Percentiles rank a stretch among this genome's conserved stretches.
Conservation (phyloP, 1,140 invertebrate species). For the Drosophila bipectinata region DNA sequence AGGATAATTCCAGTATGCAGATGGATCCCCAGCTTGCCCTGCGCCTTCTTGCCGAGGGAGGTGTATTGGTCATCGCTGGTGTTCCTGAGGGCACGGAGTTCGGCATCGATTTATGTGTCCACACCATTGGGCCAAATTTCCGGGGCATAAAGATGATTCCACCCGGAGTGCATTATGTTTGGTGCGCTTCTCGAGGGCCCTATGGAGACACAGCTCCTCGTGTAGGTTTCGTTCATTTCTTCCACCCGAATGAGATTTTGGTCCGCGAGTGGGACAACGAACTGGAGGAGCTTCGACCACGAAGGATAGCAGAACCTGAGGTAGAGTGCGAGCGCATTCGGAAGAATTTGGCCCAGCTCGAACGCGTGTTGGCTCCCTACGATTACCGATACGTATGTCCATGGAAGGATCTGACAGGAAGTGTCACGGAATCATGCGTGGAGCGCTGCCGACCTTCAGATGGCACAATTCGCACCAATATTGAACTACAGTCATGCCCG, state of each 20-base stretch:
- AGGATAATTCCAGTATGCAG: conserved; percentile 81
- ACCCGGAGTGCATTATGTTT: conserved; percentile 97
- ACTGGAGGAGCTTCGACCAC: conserved; percentile 87
- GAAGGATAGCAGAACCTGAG: conserved; percentile 84
- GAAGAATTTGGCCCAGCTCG: conserved; percentile 91
- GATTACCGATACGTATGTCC: conserved; percentile 94
- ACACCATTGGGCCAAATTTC: conserved; percentile 96
- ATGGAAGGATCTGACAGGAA: conserved; percentile 93
- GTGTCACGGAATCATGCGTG: conserved; percentile 87
- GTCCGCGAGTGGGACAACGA: conserved; percentile 93
- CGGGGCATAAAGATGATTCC: conserved; percentile 99
- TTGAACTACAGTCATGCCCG: conserved; percentile 88
- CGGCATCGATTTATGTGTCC: conserved; percentile 98
- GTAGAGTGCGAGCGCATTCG: conserved; percentile 87
- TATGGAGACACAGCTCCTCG: conserved; percentile 86
- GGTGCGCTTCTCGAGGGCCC: conserved; percentile 87
- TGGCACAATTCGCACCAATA: conserved; percentile 88
- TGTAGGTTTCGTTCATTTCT: conserved; percentile 95
- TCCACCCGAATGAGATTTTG: conserved; percentile 92
- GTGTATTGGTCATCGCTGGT: conserved; percentile 91
- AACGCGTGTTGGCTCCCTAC: conserved; percentile 94
- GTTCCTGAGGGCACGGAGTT: conserved; percentile 95
- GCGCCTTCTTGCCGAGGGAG: conserved; percentile 92
- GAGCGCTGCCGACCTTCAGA: conserved; percentile 86
- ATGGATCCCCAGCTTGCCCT: conserved; percentile 93